A percentile compares a stretch with the other conserved stretches of the same genome.
phyloP scores from a whole-genome alignment of 2,888 invertebrate genomes.

The Bugulina stolonifera region DNA sequence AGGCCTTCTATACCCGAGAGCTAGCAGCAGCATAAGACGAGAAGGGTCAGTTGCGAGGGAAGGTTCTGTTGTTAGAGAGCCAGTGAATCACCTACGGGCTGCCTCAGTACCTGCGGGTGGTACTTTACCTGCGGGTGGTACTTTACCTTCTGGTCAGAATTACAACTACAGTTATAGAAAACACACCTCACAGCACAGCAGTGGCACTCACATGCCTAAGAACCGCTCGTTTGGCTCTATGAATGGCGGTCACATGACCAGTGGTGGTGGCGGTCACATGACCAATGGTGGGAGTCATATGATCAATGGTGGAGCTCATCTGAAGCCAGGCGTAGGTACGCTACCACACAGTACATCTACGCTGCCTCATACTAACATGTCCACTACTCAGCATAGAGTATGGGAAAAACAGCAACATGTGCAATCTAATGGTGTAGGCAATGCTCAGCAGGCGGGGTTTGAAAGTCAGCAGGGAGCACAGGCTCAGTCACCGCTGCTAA shows the following conservation, averaged over 20 bases:
- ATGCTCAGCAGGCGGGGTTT: neutral
- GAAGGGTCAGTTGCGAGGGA: slow-evolving; percentile 5
- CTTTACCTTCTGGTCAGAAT: neutral
- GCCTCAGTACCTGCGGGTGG: neutral
- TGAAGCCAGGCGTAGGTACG: slow-evolving; percentile 15
- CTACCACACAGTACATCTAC: neutral
- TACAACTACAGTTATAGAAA: slow-evolving; percentile 20
- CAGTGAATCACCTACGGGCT: neutral
- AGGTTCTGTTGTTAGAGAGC: neutral
- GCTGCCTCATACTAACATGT: neutral
- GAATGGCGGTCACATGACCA: neutral
- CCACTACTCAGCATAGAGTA: neutral
- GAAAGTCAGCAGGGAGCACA: neutral
- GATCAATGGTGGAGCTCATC: slow-evolving; percentile 23
- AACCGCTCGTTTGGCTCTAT: neutral
- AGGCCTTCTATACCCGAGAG: slow-evolving; percentile 61
- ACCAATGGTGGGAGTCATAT: neutral
- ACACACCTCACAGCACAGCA: neutral
- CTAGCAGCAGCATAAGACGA: slow-evolving; percentile 1
- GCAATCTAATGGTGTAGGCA: neutral
- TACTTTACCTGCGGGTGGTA: neutral
- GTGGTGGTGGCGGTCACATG: neutral
- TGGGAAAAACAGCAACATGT: slow-evolving; percentile 17
- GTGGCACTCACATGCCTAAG: neutral
- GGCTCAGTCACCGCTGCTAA: slow-evolving; percentile 13